Evolutionary conservation across 2,113 vertebrate species (phyloP), one percentile per base, ranked within the genome.

Genomic region (Bubo bubo): DNA sequence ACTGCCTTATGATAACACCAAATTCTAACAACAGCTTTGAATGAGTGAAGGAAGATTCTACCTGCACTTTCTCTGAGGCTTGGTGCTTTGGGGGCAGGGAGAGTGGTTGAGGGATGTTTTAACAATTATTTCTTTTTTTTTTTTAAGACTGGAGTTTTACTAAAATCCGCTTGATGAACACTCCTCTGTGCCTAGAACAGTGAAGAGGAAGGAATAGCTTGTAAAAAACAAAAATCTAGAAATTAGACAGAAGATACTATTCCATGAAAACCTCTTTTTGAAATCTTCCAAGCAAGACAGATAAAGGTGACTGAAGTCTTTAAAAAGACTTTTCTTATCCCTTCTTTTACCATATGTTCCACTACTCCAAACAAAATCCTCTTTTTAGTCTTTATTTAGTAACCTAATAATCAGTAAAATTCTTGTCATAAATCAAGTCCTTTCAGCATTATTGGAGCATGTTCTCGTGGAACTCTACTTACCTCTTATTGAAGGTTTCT

Each of bases 371-470:
- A 88, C 52, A 91, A 77, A 74, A 23, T 12, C 9, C 16, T 55
- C 64, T 59, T 83, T 95, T 91, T 79, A 90, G 74, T 95, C 67
- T 70, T 95, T 79, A 75, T 73, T 79, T 88, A 90, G 56, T 71
- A 95, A 95, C 35, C 14, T 71, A 91, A 77, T 86, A 88, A 95
- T 60, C 91, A 27, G 41, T 39, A 94, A 93, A 80, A 88, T 50
- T 90, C 47, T 85, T 74, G 24, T 90, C 59, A 75, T 83, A 90
- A 95, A 87, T 74, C 9, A 87, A 81, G 30, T 74, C 22, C 15
- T 68, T 93, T 68, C 59, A 90, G 58, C 62, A 71, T 59, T 76
- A 76, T 9, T 81, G 27, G 16, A 94, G 14, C 62, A 67, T 6
- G 10, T 47, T 73, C 68, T 81, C 32, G 34, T 70, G 41, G 15